Evolutionary conservation across 2,113 vertebrate genomes (phyloP), one percentile per base, ranked within the genome.

Genomic region (Daphoenositta chrysoptera): DNA sequence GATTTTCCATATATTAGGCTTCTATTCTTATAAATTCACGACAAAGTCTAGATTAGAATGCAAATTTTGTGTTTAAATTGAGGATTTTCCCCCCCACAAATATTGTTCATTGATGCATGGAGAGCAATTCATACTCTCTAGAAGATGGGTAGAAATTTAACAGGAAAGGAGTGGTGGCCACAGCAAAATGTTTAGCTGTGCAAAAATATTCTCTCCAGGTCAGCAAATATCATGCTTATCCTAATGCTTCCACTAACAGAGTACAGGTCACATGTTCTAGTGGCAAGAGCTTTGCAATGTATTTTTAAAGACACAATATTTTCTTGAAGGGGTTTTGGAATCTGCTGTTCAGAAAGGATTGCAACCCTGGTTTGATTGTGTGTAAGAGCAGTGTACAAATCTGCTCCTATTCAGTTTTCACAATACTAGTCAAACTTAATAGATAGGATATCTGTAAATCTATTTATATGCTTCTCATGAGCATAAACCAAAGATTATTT

Each of bases 21-120:
- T 80, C 42, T 48, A 11, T 63, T 93, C 37, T 68, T 31, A 30
- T 15, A 50, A 33, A n/a, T 61, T 60, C 24, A 9, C 4, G 7
- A 54, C 7, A 27, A 76, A 64, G 10, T 50, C n/a, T 68, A 18
- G 24, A 79, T 28, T 19, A 42, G 27, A 63, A 47, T 21, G 31
- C 33, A 9, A 79, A 39, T 70, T 64, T 70, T 79, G 7, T 37
- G 15, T 84, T 87, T 35, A 51, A 84, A 39, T 23, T 22, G 27
- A 51, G 18, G 15, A 13, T 0, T 24, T 42, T 28, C 2, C 6
- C 13, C 40, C 18, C 4, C 15, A 5, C 4, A 48, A 33, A 22
- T 31, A 60, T 2, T 37, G 7, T 42, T 48, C 19, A 44, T 51
- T 79, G 14, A 23, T 30, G 7, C 23, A 22, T 33, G 60, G 65